Evolutionary conservation across 2,113 vertebrate genomes (phyloP).

Genomic region (Carassius auratus): DNA sequence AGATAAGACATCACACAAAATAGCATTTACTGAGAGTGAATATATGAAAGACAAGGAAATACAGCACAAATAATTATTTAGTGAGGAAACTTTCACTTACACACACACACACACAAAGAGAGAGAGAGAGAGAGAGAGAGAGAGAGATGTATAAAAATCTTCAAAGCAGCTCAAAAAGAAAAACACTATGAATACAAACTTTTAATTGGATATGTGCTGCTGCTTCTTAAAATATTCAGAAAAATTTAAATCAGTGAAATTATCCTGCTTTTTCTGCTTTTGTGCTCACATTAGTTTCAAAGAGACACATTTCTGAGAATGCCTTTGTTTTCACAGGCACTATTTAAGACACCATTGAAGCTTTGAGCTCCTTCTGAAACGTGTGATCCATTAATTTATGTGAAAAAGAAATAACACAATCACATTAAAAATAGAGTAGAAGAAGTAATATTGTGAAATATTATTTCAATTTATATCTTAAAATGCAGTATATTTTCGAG

Average conservation of each 20-base stretch:
- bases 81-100: slow-evolving; percentile 22
- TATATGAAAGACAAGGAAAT: slow-evolving; percentile 57
- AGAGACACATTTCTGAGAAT: slow-evolving; percentile 9
- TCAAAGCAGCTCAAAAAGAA: slow-evolving; percentile 54
- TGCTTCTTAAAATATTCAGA: slow-evolving; percentile 42
- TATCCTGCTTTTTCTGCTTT: background rate
- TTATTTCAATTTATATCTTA: background rate
- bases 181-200: slow-evolving; percentile 54
- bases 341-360: slow-evolving; percentile 1
- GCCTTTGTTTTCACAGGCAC: slow-evolving; percentile 27
- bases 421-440: background rate
- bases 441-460: background rate
- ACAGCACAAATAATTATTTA: slow-evolving; percentile 54
- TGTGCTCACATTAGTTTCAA: slow-evolving; percentile 27
- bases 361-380: slow-evolving; percentile 47
- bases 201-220: slow-evolving; percentile 59
- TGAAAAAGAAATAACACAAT: background rate
- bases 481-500: background rate
- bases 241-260: slow-evolving; percentile 39
- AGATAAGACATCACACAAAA: slow-evolving; percentile 20
- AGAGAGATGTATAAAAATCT: slow-evolving; percentile 48
- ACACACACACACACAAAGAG: no score
- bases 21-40: slow-evolving; percentile 36
- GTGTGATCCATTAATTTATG: slow-evolving; percentile 32
- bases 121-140: no score